A percentile compares a stretch with the other conserved stretches of the same genome.
Evolutionary conservation across 2,888 invertebrate species (phyloP).

Genomic region (Nemurella pictetii): DNA sequence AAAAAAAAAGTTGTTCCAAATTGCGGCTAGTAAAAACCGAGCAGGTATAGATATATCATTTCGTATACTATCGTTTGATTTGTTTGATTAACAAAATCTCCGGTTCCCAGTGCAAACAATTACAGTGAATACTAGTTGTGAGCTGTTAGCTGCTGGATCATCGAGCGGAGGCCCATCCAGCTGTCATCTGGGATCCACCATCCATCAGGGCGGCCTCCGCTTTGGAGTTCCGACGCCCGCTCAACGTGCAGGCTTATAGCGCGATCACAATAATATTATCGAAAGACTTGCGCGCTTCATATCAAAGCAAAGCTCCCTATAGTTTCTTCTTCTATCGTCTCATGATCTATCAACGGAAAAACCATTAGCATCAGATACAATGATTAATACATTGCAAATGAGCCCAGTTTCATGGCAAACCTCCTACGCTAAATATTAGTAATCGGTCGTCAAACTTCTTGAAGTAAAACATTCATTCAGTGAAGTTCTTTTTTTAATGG

Average conservation of each 20-base stretch:
- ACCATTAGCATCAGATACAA: slow-evolving; percentile 23
- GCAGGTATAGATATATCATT: background rate
- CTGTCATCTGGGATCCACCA: background rate
- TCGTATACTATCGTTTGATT: background rate
- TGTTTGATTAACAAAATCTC: background rate
- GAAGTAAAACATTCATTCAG: background rate
- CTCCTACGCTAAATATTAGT: slow-evolving; percentile 19
- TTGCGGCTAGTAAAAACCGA: background rate
- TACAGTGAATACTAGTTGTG: too few relatives aligned
- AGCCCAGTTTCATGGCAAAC: background rate
- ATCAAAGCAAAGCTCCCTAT: slow-evolving; percentile 28
- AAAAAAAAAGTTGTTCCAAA: background rate
- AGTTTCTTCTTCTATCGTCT: background rate
- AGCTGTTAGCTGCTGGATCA: background rate
- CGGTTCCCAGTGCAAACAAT: background rate
- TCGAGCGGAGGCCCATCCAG: background rate
- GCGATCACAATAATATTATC: slow-evolving; percentile 35
- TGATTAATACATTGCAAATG: slow-evolving; percentile 29
- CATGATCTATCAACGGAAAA: slow-evolving; percentile 20
- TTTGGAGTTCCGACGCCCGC: background rate
- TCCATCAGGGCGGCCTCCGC: background rate
- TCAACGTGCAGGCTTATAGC: background rate
- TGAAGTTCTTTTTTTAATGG: background rate
- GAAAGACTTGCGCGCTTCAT: slow-evolving; percentile 32
- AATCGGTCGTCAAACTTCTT: background rate